Base-by-base conservation (phyloP, 2,797 vertebrate species). In the Heteromormyrus szaboi region DNA sequence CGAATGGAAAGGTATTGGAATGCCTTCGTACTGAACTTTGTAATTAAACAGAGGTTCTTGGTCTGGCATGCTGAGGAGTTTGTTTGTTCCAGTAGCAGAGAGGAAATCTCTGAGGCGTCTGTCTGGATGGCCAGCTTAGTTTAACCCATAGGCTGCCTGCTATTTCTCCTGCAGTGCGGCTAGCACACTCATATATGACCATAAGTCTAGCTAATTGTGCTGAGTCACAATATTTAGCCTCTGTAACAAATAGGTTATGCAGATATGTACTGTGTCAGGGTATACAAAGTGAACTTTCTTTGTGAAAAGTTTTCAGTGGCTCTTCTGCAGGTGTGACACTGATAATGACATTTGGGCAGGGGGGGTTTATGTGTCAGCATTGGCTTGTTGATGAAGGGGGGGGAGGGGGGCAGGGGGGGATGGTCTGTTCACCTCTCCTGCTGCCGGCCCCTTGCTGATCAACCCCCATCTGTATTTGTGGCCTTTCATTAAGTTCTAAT, bases 31-130 rank as follows among this genome's bases (percentile, higher is more conserved):
- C 91, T 90, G 90, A 90, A 88, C 90, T 90, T 91, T 86, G 89
- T 92, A 92, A 91, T 92, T 91, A 92, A 91, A 90, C 88, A n/a
- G 88, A 89, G 88, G 76, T 86, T 85, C 87, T 91, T 91, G 90
- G 88, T 88, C 59, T 46, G 50, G 89, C 86, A 90, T 50, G 87
- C 72, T 50, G 37, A 53, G 88, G 88, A 89, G 89, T 88, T 44
- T 89, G 91, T 89, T 89, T 89, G 89, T 88, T 89, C 79, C 89
- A 89, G 41, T 89, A 84, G 87, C 54, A 53, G 29, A 85, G 79
- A 68, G 79, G 87, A 51, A 83, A 89, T 33, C 53, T 84, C 54
- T 87, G n/a, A 46, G 68, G 44, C 51, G 72, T 37, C n/a, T 46
- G 53, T 76, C 53, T 56, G n/a, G 37, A 44, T 51, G 19, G 44